These are phyloP conservation scores for Macrostomum lignano DNA, from an alignment of 1,140 invertebrate species.

Conservation along the genomic window DNA sequence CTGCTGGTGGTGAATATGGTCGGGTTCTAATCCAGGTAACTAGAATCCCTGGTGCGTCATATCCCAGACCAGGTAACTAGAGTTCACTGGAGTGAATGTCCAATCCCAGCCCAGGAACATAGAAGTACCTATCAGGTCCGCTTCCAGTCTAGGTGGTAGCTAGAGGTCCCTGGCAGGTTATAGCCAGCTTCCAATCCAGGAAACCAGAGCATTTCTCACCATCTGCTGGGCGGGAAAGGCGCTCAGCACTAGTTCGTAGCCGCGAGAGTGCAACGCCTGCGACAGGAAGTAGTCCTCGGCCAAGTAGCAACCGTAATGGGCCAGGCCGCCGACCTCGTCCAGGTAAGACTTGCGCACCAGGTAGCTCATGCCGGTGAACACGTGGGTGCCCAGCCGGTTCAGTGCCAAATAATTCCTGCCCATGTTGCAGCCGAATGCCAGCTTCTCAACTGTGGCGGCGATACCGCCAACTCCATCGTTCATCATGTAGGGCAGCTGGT, in stretches of 20 bases:
- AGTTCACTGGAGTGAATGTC: no score
- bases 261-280: slow-evolving; percentile 42
- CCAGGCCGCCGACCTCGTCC: slow-evolving; percentile 62
- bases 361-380: slow-evolving; percentile 92
- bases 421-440: slow-evolving; percentile 69
- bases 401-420: slow-evolving; percentile 27
- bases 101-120: no score
- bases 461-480: slow-evolving; percentile 34
- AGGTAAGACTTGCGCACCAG: slow-evolving; percentile 58
- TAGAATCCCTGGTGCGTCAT: no score
- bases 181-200: no score
- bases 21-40: no score
- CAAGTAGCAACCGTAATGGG: slow-evolving; percentile 64
- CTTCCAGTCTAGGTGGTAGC: no score
- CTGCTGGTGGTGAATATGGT: no score
- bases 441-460: background rate
- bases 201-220: no score
- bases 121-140: no score
- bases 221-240: slow-evolving; percentile 67
- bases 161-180: no score
- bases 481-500: slow-evolving; percentile 95
- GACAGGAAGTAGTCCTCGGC: slow-evolving; percentile 96
- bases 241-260: slow-evolving; percentile 26
- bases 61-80: no score
- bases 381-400: slow-evolving; percentile 53